Percentiles rank a stretch among this genome's conserved stretches.
Evolutionary conservation across 2,888 invertebrate genomes (phyloP).

Genomic region (Acrocera orbiculus): DNA sequence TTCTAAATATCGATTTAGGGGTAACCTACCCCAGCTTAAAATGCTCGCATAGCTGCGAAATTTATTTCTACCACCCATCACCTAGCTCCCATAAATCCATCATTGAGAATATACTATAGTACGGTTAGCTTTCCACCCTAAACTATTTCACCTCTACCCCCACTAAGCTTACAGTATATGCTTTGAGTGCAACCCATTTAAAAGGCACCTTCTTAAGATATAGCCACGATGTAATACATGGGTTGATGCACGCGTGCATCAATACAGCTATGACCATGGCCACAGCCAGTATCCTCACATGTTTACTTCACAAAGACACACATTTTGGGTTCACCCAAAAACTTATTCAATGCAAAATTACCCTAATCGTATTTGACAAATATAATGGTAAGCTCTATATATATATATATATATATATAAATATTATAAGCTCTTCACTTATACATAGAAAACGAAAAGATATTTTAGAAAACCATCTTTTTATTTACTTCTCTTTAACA

Average conservation of each 20-base stretch:
- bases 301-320: constrained; percentile 4
- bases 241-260: constrained; percentile 8
- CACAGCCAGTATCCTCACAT: background rate
- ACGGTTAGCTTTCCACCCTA: constrained; percentile 6
- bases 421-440: too few relatives aligned
- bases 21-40: too few relatives aligned
- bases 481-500: too few relatives aligned
- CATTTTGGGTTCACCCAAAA: constrained; percentile 6
- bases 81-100: constrained; percentile 8
- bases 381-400: constrained; percentile 2
- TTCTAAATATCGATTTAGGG: too few relatives aligned
- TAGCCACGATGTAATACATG: constrained; percentile 3
- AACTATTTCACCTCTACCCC: constrained; percentile 4
- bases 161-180: constrained; percentile 6
- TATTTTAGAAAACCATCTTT: too few relatives aligned
- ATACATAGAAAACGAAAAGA: too few relatives aligned
- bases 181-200: too few relatives aligned
- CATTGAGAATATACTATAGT: constrained; percentile 7
- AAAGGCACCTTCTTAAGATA: too few relatives aligned
- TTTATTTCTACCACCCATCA: too few relatives aligned
- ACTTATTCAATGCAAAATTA: too few relatives aligned
- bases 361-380: constrained; percentile 7
- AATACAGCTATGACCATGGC: constrained; percentile 1
- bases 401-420: too few relatives aligned
- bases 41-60: too few relatives aligned